Evolutionary conservation across 2,888 invertebrate species (phyloP), one percentile per base, ranked within the genome.

Genomic region (Orchestes rusci): DNA sequence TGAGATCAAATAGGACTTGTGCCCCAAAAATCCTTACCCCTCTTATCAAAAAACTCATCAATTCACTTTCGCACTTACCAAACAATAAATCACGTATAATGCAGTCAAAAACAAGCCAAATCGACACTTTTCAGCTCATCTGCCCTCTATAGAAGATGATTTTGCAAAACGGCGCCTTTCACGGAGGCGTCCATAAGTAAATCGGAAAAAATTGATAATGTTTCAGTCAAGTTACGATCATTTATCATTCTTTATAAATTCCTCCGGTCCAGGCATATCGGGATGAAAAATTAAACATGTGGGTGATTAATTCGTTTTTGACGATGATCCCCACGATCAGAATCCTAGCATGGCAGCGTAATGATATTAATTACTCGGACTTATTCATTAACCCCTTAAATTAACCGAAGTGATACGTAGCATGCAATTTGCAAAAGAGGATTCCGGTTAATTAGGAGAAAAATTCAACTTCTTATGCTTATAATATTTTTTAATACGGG

Each of bases 31-130:
- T n/a, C n/a, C n/a, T n/a, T n/a, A n/a, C n/a, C n/a, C n/a, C n/a
- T n/a, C n/a, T n/a, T n/a, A n/a, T n/a, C n/a, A n/a, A n/a, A n/a
- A n/a, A n/a, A n/a, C n/a, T n/a, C n/a, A n/a, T n/a, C n/a, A n/a
- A n/a, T n/a, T n/a, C n/a, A n/a, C n/a, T n/a, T n/a, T n/a, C n/a
- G n/a, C n/a, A n/a, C n/a, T n/a, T n/a, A n/a, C n/a, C n/a, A n/a
- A n/a, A n/a, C n/a, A 64, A 67, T 68, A 66, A 67, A 68, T 68
- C 68, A 67, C 63, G 50, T 53, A 57, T 66, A 67, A 67, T 64
- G 59, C 65, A 65, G 65, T 65, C 64, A 62, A 64, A 66, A 65
- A 65, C 59, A 53, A 48, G 53, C 60, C 56, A 63, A 65, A 66
- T 65, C 62, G 43, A 52, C 59, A 59, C 63, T 64, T 64, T 64